Conservation (phyloP, 2,113 vertebrate genomes). For the Felis catus region DNA sequence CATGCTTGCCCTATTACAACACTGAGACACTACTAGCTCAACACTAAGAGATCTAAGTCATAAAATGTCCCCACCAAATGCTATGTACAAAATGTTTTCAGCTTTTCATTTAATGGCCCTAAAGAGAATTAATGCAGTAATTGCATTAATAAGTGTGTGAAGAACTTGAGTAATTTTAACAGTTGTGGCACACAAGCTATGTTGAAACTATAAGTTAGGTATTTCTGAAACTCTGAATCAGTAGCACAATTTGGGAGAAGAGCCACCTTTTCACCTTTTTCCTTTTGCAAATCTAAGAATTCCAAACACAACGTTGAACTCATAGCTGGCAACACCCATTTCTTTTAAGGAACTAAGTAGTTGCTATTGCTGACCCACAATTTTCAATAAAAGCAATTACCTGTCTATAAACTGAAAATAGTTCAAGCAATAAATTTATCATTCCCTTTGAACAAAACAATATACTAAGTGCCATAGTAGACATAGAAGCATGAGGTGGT, state of each 20-base stretch:
- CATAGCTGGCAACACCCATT: not conserved
- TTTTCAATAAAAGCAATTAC: conserved; percentile 23
- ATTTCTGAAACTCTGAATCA: not conserved
- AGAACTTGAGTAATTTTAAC: not conserved
- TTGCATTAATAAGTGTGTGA: not conserved
- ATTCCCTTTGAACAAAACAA: not conserved
- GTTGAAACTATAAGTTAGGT: not conserved
- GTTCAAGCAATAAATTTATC: not conserved
- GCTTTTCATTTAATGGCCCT: not conserved
- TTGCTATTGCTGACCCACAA: not conserved
- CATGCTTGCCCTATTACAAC: not conserved
- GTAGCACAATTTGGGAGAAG: not conserved
- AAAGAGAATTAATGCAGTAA: not conserved
- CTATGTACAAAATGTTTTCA: not conserved
- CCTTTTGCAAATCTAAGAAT: not conserved
- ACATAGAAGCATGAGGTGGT: not conserved
- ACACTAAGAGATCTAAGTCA: not conserved
- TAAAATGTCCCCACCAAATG: not conserved
- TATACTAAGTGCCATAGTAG: not conserved
- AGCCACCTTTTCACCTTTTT: not conserved
- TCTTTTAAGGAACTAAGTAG: not conserved
- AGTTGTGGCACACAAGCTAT: not conserved
- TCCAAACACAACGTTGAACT: conserved; percentile 20
- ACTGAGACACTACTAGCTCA: not conserved
- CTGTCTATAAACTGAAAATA: not conserved